Base-by-base conservation (phyloP, 2,113 vertebrate species). In the Raphicerus campestris region DNA sequence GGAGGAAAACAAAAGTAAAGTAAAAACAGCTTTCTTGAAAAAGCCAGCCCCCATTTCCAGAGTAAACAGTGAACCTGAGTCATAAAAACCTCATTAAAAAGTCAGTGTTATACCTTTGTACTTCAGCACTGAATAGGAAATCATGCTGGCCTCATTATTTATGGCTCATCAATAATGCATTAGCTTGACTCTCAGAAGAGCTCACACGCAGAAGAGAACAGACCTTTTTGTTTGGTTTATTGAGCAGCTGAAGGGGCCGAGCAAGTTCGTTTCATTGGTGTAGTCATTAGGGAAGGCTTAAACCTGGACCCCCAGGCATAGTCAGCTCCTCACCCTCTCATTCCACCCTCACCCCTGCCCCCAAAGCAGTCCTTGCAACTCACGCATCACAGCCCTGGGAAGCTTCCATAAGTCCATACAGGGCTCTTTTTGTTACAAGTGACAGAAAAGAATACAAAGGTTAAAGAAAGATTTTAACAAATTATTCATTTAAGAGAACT, bases 121-220 rank as follows among this genome's bases (percentile, higher is more conserved):
- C 95, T 92, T 87, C 13, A 86, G 84, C 77, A 85, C 88, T 88
- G 92, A 94, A 87, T 82, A 73, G 96, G 77, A 97, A 97, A 93
- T 95, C 92, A 93, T 56, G 49, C 91, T 55, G 28, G 19, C 53
- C 85, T 87, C 45, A 94, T n/a, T n/a, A n/a, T 90, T 97, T 96
- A 96, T 56, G 96, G 90, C 70, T 97, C 92, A 98, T 98, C 92
- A 95, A 93, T 91, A 96, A 96, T 86, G 60, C 96, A 97, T 98
- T 96, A 97, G 87, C n/a, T 96, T 28, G 2, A 42, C n/a, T 95
- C 39, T 15, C 53, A 58, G 88, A 35, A 90, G 96, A 90, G 58
- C 83, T 89, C 89, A 82, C 56, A 35, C 28, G 39, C 73, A 94
- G 14, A 47, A 45, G 13, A 84, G 49, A 55, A 82, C 42, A 61